Evolutionary conservation across 2,797 vertebrate genomes (phyloP).

Genomic region (Toxotes lorentzi): DNA sequence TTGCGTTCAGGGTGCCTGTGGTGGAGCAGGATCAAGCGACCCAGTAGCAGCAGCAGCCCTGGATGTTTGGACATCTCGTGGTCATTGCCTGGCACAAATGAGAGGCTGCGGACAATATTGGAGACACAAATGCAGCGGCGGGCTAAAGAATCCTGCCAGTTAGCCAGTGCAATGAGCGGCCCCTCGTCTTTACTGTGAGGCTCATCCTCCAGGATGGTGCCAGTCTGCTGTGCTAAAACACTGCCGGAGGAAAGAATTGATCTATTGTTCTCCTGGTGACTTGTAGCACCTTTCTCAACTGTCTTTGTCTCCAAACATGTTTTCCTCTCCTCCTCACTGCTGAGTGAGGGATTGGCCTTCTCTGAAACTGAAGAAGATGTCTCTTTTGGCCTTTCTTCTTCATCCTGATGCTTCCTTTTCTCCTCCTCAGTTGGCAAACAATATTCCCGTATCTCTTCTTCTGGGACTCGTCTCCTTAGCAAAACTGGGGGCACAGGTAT

Average conservation of each 20-base stretch:
- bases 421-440: slow-evolving; percentile 80
- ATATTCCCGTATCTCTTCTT: slow-evolving; percentile 69
- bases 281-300: slow-evolving; percentile 74
- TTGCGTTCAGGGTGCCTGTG: slow-evolving; percentile 97
- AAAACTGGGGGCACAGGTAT: slow-evolving; percentile 76
- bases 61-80: slow-evolving; percentile 99
- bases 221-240: slow-evolving; percentile 84
- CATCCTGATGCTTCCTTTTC: slow-evolving; percentile 74
- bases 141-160: slow-evolving; percentile 97
- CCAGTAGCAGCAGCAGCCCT: slow-evolving; percentile 94
- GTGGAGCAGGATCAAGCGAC: slow-evolving; percentile 95
- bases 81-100: slow-evolving; percentile 98
- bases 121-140: slow-evolving; percentile 97
- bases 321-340: slow-evolving; percentile 75
- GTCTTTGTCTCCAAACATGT: slow-evolving; percentile 82
- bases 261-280: slow-evolving; percentile 82
- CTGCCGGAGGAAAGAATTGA: slow-evolving; percentile 83
- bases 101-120: slow-evolving; percentile 98
- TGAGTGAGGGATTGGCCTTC: slow-evolving; percentile 79
- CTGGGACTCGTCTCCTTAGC: slow-evolving; percentile 66
- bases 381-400: slow-evolving; percentile 71
- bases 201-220: slow-evolving; percentile 95
- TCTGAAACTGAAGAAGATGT: slow-evolving; percentile 49
- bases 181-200: slow-evolving; percentile 99
- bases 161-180: slow-evolving; percentile 92